These are phyloP conservation scores for Melanotaenia parkinsoni DNA, from an alignment of 2,797 vertebrate genomes.

Conservation along the genomic window DNA sequence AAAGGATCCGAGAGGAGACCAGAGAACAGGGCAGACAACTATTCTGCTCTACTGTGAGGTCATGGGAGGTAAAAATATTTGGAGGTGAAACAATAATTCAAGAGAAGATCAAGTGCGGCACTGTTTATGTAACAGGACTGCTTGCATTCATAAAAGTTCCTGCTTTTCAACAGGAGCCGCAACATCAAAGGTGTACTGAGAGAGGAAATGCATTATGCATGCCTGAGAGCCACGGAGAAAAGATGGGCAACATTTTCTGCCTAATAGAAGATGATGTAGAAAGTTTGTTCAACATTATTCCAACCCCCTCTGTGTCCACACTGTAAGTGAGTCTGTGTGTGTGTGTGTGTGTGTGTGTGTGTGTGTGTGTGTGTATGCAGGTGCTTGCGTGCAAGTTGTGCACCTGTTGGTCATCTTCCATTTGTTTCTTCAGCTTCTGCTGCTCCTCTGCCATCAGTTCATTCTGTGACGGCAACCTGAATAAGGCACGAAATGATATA, in stretches of 20 bases:
- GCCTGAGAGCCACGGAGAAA: conserved; percentile 42
- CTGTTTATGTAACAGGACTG: conserved; percentile 51
- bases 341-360: background rate
- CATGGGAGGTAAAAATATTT: conserved; percentile 27
- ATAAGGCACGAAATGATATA: conserved; percentile 11
- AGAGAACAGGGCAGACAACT: conserved; percentile 4
- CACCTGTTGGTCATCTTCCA: conserved; percentile 61
- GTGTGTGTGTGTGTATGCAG: conserved; percentile 2
- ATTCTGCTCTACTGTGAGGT: conserved; percentile 35
- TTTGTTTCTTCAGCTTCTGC: conserved; percentile 59
- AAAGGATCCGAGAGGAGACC: background rate
- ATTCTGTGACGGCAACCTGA: conserved; percentile 70
- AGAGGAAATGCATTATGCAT: conserved; percentile 67
- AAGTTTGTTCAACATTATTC: conserved; percentile 56
- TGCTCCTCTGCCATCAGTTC: conserved; percentile 54
- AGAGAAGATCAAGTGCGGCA: conserved; percentile 34
- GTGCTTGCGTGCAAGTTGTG: conserved; percentile 30
- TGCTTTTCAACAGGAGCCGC: conserved; percentile 58
- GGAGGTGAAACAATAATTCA: conserved; percentile 52
- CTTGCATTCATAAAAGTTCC: conserved; percentile 50
- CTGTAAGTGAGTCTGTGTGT: conserved; percentile 13
- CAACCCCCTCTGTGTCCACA: conserved; percentile 42
- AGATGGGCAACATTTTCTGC: conserved; percentile 41
- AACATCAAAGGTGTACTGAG: conserved; percentile 67
- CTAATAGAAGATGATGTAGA: conserved; percentile 55